These are phyloP conservation scores for Diadema setosum DNA, from an alignment of 35 echinoderm and acorn worm genomes.

Conservation along the genomic window DNA sequence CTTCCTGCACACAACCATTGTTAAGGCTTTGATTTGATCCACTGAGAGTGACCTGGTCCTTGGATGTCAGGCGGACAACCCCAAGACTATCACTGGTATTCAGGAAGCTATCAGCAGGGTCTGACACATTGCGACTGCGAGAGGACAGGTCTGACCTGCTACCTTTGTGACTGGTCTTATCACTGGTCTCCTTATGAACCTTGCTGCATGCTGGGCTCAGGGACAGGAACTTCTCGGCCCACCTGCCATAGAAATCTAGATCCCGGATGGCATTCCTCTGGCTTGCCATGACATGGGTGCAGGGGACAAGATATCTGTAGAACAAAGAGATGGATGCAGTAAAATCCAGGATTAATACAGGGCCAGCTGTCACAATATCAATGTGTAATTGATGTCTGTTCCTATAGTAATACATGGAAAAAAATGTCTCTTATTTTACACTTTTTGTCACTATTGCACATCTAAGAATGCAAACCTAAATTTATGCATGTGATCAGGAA, in stretches of 20 bases:
- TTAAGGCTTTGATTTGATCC: conserved; percentile 5
- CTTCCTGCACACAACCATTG: not conserved
- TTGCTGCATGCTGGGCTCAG: conserved; percentile 65
- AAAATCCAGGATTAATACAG: too few species aligned
- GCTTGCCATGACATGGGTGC: conserved; percentile 94
- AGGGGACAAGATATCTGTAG: conserved; percentile 73
- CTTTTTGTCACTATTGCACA: too few species aligned
- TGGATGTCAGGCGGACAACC: not conserved
- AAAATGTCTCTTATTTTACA: too few species aligned
- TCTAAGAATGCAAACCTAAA: too few species aligned
- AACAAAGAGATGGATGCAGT: not conserved
- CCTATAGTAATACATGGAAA: too few species aligned
- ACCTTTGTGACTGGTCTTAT: not conserved
- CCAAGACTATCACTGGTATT: not conserved
- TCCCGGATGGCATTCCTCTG: conserved; percentile 81
- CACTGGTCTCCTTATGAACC: not conserved
- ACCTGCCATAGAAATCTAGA: conserved; percentile 66
- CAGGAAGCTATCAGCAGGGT: not conserved
- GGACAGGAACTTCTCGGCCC: conserved; percentile 77
- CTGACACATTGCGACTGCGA: not conserved
- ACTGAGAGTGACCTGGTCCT: not conserved
- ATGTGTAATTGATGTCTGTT: too few species aligned
- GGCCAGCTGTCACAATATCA: too few species aligned
- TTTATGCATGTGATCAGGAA: too few species aligned
- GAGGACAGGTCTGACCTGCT: not conserved